phyloP scores from a whole-genome alignment of 2,888 invertebrate species.

The Reticulitermes lucifugus region DNA sequence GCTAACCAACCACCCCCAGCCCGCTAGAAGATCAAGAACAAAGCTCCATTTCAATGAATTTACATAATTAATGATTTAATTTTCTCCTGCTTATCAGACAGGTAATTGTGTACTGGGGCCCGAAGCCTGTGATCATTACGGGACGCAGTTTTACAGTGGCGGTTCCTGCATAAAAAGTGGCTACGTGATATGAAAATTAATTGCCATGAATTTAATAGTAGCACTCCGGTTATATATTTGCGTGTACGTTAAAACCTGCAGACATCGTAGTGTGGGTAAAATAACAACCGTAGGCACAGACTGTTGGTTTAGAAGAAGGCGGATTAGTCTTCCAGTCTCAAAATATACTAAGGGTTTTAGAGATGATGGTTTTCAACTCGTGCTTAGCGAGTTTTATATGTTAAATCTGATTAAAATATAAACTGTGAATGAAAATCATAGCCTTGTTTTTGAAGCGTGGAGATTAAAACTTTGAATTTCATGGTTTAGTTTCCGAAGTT shows the following conservation, averaged over 20 bases:
- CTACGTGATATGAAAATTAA: constrained; percentile 27
- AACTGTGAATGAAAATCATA: no score
- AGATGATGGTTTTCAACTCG: no score
- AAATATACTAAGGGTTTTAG: no score
- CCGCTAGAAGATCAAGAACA: constrained; percentile 42
- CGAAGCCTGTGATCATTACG: constrained; percentile 3
- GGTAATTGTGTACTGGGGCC: constrained; percentile 36
- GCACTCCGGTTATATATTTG: constrained; percentile 9
- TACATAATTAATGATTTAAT: constrained; percentile 54
- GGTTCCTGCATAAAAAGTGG: constrained; percentile 24
- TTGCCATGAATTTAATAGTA: constrained; percentile 27
- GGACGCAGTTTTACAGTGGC: constrained; percentile 18
- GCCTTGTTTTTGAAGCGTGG: no score
- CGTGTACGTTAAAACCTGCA: not conserved
- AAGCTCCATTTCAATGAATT: constrained; percentile 50
- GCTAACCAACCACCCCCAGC: not conserved
- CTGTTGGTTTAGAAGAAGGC: no score
- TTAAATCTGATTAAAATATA: no score
- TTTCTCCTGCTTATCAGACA: constrained; percentile 52
- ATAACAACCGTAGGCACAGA: no score
- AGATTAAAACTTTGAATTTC: no score
- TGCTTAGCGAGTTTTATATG: no score
- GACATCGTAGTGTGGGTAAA: no score
- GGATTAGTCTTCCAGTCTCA: no score
- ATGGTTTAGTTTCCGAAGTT: no score